These are phyloP conservation scores for Orchestia grillus DNA, from an alignment of 1,140 invertebrate species.

Conservation along the genomic window DNA sequence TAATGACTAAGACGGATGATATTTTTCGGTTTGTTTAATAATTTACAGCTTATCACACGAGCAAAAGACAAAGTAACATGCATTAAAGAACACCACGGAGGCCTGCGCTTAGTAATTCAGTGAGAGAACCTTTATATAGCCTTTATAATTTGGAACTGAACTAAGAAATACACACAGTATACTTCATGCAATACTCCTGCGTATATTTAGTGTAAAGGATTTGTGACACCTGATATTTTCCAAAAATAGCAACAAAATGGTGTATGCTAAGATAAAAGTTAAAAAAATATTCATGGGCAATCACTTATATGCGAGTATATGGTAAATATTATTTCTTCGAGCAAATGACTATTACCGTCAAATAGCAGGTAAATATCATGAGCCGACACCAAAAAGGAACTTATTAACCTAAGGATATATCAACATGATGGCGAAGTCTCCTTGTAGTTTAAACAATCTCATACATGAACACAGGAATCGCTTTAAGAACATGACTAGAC, in stretches of 20 bases:
- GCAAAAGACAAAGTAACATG: neutral
- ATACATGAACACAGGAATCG: neutral
- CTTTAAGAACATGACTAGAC: slow-evolving; percentile 1
- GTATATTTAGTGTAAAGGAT: neutral
- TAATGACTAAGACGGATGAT: slow-evolving; percentile 36
- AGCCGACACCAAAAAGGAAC: neutral
- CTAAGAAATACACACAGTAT: neutral
- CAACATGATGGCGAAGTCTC: neutral
- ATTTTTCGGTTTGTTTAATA: neutral
- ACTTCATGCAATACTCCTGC: too few relatives aligned
- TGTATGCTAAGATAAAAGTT: neutral
- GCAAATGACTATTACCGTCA: neutral
- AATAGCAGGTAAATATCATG: neutral
- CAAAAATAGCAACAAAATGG: neutral
- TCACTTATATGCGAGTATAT: neutral
- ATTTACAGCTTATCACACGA: neutral
- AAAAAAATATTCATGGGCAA: neutral
- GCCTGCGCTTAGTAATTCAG: neutral
- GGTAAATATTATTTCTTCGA: neutral
- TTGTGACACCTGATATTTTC: neutral
- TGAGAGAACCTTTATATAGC: neutral
- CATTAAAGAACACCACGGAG: neutral
- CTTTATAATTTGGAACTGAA: neutral
- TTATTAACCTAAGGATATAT: neutral
- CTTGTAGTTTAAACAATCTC: neutral